Conservation (phyloP, 1,140 invertebrate genomes). For the Meteorus sp. region DNA sequence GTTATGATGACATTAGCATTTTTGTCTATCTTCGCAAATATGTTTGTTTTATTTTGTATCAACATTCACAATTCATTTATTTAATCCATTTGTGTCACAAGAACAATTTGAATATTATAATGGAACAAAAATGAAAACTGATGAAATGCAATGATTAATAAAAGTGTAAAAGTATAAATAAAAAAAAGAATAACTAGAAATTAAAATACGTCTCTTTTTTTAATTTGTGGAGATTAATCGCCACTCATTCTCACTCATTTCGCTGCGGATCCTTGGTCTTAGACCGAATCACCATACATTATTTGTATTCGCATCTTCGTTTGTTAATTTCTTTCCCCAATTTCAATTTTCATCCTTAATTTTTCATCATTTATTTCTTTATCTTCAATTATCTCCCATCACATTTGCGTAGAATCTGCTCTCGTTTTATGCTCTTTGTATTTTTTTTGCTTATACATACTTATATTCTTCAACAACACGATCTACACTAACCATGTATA, state of each 20-base stretch:
- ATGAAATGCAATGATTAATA: no score
- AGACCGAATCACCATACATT: conserved; percentile 44
- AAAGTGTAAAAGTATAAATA: no score
- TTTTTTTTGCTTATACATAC: conserved; percentile 50
- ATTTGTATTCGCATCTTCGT: conserved; percentile 1
- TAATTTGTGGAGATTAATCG: conserved; percentile 9
- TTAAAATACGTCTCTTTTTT: neutral
- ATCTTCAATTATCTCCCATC: neutral
- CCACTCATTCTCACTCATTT: conserved; percentile 41
- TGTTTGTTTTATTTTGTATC: no score
- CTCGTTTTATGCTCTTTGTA: conserved; percentile 24
- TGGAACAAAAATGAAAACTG: no score
- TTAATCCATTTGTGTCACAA: no score
- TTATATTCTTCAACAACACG: conserved; percentile 59
- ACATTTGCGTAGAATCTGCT: neutral
- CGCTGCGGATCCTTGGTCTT: conserved; percentile 48
- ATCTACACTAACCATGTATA: conserved; percentile 61
- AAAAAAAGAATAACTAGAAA: neutral
- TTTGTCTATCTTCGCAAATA: no score
- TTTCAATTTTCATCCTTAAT: conserved; percentile 16
- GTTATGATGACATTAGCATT: no score
- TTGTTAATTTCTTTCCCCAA: neutral
- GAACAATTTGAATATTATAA: no score
- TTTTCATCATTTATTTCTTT: conserved; percentile 10
- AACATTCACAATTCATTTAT: no score